These are phyloP conservation scores for Heliothis subflexa DNA, from an alignment of 1,140 invertebrate genomes.

Conservation along the genomic window DNA sequence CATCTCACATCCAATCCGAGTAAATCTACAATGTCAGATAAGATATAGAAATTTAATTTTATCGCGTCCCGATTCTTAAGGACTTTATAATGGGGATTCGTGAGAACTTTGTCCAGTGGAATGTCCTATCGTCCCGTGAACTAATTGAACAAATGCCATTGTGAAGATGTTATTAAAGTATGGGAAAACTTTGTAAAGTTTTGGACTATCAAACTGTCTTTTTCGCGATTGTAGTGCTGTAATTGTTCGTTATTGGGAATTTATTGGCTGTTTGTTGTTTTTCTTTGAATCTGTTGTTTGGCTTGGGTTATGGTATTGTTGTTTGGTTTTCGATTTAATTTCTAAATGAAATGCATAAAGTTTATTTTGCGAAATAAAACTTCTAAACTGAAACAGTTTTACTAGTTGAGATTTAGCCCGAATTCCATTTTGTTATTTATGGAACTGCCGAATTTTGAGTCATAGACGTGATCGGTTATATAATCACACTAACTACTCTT, in stretches of 20 bases:
- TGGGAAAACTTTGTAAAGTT: constrained; percentile 54
- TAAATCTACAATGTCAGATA: constrained; percentile 58
- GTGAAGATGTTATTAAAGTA: constrained; percentile 51
- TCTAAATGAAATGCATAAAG: no score
- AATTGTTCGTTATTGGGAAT: constrained; percentile 9
- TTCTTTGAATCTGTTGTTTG: background rate
- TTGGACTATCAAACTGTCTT: constrained; percentile 44
- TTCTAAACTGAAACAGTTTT: no score
- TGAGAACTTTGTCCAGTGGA: constrained; percentile 49
- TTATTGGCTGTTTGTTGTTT: constrained; percentile 10
- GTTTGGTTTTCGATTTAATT: background rate
- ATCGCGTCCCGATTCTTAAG: constrained; percentile 57
- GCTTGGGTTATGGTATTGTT: background rate
- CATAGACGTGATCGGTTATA: no score
- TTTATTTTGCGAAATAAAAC: no score
- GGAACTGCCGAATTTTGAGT: no score
- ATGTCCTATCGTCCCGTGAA: constrained; percentile 51
- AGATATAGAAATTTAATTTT: constrained; percentile 68
- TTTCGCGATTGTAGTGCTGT: constrained; percentile 29
- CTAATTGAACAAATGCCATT: constrained; percentile 65
- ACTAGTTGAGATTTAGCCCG: no score
- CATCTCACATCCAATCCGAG: constrained; percentile 50
- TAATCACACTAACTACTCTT: no score
- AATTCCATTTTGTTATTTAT: no score
- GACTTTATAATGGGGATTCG: constrained; percentile 63